These are phyloP conservation scores for Patella depressa DNA, from an alignment of 2,888 invertebrate species.

Conservation along the genomic window DNA sequence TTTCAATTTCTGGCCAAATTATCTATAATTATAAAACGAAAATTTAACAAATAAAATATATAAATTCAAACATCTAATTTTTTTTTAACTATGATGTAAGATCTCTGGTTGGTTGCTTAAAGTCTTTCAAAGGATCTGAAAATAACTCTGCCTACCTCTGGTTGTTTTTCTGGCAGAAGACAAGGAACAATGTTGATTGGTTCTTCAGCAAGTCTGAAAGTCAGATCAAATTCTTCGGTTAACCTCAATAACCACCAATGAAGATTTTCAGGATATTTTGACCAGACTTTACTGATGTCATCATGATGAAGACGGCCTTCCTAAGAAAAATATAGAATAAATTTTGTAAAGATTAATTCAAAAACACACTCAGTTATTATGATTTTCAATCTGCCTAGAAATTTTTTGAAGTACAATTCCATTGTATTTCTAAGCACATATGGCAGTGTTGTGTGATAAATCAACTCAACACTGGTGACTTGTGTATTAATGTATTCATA, in stretches of 20 bases:
- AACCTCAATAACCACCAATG: conserved; percentile 68
- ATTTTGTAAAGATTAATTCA: neutral
- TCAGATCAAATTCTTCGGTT: conserved; percentile 71
- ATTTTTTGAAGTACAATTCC: too few relatives aligned
- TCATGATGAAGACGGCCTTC: conserved; percentile 63
- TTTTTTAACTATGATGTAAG: too few relatives aligned
- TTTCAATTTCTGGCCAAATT: conserved; percentile 59
- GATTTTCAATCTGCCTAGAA: too few relatives aligned
- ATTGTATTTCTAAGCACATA: too few relatives aligned
- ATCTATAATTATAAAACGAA: conserved; percentile 42
- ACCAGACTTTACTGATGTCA: conserved; percentile 64
- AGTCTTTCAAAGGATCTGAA: too few relatives aligned
- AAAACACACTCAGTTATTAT: neutral
- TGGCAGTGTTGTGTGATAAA: too few relatives aligned
- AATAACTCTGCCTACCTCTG: conserved; percentile 47
- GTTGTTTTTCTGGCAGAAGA: conserved; percentile 65
- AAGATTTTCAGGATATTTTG: conserved; percentile 56
- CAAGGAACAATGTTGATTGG: conserved; percentile 69
- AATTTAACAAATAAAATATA: neutral
- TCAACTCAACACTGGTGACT: too few relatives aligned
- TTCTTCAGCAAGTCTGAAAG: conserved; percentile 61
- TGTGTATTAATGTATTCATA: conserved; percentile 17
- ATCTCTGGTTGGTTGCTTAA: too few relatives aligned
- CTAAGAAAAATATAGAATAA: conserved; percentile 39
- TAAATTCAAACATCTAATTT: too few relatives aligned